Conservation (phyloP, 2,888 invertebrate species). For the Xanthia icteritia region DNA sequence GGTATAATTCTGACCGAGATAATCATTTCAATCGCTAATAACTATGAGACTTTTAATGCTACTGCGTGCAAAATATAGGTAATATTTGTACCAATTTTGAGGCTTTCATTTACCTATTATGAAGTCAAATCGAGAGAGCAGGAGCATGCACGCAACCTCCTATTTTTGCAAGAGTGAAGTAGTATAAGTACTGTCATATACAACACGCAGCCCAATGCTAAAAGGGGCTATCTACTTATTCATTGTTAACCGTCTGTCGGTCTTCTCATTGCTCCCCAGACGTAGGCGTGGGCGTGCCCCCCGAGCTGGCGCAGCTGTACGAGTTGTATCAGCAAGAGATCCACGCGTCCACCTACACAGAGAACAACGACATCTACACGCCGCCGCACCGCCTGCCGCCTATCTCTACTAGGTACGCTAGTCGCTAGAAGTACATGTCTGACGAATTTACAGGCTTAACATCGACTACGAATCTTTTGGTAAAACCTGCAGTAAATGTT, state of each 20-base stretch:
- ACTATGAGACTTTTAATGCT: too few relatives aligned
- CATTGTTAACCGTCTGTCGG: not conserved
- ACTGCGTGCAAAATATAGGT: too few relatives aligned
- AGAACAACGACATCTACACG: conserved; percentile 90
- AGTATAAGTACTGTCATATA: not conserved
- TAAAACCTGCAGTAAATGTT: conserved; percentile 2
- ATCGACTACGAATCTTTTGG: not conserved
- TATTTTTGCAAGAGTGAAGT: not conserved
- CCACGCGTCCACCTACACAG: conserved; percentile 94
- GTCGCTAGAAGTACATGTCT: not conserved
- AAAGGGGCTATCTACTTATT: not conserved
- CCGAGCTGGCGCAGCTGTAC: conserved; percentile 95
- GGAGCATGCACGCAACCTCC: too few relatives aligned
- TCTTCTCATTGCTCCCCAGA: conserved; percentile 80
- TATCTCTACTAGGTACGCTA: conserved; percentile 90
- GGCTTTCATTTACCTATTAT: too few relatives aligned
- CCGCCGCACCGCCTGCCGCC: conserved; percentile 91
- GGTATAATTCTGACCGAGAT: too few relatives aligned
- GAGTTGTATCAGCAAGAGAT: conserved; percentile 96
- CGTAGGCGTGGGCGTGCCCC: conserved; percentile 92
- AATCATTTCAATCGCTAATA: too few relatives aligned
- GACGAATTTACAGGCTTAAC: not conserved
- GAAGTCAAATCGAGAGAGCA: too few relatives aligned
- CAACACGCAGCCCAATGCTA: not conserved
- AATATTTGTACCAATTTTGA: too few relatives aligned